phyloP scores from a whole-genome alignment of 2,113 vertebrate species.

The Aviceda subcristata region DNA sequence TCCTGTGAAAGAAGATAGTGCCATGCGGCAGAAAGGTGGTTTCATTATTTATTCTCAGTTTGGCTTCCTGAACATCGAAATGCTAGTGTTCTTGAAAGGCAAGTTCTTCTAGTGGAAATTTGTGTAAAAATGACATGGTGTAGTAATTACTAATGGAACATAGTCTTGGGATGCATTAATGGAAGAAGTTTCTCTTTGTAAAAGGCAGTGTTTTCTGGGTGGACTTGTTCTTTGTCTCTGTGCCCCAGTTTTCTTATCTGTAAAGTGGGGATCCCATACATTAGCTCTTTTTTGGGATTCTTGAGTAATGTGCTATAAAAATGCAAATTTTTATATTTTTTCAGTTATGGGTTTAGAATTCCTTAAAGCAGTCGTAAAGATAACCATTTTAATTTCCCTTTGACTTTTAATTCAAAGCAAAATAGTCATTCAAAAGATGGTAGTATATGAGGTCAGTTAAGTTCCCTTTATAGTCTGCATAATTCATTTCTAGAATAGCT shows the following conservation, averaged over 20 bases:
- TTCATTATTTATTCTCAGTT: not conserved
- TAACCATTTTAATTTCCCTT: slow-evolving; percentile 10
- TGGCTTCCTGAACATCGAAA: not conserved
- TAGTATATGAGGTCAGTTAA: not conserved
- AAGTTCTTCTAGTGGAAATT: not conserved
- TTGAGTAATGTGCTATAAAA: not conserved
- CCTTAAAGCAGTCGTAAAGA: not conserved
- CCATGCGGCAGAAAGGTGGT: not conserved
- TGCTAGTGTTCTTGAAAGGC: not conserved
- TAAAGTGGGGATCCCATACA: not conserved
- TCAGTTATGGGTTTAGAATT: not conserved
- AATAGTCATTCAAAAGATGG: not conserved
- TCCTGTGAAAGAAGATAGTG: not conserved
- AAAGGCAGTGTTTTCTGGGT: not conserved
- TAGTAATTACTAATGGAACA: not conserved
- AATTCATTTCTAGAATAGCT: slow-evolving; percentile 39
- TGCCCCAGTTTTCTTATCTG: not conserved
- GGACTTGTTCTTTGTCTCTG: not conserved
- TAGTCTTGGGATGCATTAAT: not conserved
- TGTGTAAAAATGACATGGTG: not conserved
- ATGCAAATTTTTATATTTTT: not conserved
- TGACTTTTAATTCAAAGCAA: slow-evolving; percentile 37
- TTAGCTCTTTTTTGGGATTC: not conserved
- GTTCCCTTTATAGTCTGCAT: slow-evolving; percentile 18
- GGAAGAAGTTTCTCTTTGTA: not conserved